Percentiles rank a stretch among this genome's conserved stretches.
These are phyloP conservation scores for Diarsia dahlii DNA, from an alignment of 2,888 invertebrate genomes.

Conservation along the genomic window DNA sequence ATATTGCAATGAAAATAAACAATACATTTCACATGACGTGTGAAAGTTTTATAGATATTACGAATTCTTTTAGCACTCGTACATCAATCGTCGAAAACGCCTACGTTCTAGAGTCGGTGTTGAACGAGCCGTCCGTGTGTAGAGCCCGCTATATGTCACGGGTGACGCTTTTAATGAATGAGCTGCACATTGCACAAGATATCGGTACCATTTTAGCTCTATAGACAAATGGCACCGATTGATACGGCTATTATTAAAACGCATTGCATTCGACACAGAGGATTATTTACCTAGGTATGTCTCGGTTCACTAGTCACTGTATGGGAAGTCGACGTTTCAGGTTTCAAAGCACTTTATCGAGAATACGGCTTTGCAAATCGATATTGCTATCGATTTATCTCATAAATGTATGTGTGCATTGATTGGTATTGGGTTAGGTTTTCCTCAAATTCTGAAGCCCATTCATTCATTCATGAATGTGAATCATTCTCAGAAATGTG, in stretches of 20 bases:
- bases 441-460: conserved; percentile 38
- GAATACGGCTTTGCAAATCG: conserved; percentile 13
- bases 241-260: conserved; percentile 80
- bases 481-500: conserved; percentile 34
- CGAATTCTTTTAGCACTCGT: conserved; percentile 57
- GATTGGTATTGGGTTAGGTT: conserved; percentile 12
- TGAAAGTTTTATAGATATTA: conserved; percentile 64
- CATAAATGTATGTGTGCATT: conserved; percentile 8
- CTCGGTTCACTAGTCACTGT: conserved; percentile 31
- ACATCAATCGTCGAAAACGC: conserved; percentile 57
- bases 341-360: conserved; percentile 23
- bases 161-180: conserved; percentile 79
- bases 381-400: conserved; percentile 6
- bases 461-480: conserved; percentile 30
- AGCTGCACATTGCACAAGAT: conserved; percentile 74
- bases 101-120: conserved; percentile 14
- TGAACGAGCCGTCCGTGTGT: conserved; percentile 56
- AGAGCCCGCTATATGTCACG: conserved; percentile 59
- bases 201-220: conserved; percentile 77
- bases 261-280: conserved; percentile 64
- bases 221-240: conserved; percentile 80
- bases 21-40: conserved; percentile 58
- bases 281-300: conserved; percentile 69
- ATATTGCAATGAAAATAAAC: conserved; percentile 65
- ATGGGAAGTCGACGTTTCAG: conserved; percentile 35